Conservation (phyloP, 2,888 invertebrate species). For the Cephus rjabovi region DNA sequence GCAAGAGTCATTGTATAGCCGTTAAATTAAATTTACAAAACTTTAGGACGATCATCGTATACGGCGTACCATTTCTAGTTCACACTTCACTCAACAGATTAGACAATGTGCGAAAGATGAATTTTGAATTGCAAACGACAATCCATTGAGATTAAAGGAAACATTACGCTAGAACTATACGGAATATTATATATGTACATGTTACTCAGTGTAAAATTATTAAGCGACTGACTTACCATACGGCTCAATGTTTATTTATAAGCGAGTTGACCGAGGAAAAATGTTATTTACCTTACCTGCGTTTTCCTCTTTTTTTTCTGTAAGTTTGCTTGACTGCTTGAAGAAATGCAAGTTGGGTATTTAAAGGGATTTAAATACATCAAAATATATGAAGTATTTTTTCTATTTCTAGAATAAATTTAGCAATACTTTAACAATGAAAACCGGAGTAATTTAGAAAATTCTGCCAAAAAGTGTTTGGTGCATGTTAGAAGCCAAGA, state of each 20-base stretch:
- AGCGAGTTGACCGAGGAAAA: neutral
- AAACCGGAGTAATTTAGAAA: neutral
- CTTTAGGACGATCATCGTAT: neutral
- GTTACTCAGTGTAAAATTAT: neutral
- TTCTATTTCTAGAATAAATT: neutral
- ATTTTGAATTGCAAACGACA: neutral
- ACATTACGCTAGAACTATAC: neutral
- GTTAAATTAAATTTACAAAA: neutral
- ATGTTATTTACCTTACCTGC: neutral
- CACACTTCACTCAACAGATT: neutral
- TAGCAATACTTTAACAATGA: neutral
- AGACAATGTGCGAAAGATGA: neutral
- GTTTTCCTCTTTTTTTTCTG: neutral
- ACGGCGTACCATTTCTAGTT: neutral
- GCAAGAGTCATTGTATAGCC: neutral
- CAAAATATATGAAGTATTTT: neutral
- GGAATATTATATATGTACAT: neutral
- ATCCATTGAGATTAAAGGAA: neutral
- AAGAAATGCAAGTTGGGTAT: neutral
- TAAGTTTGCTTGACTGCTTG: neutral
- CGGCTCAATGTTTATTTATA: neutral
- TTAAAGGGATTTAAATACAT: neutral
- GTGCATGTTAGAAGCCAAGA: neutral
- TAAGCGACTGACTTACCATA: neutral
- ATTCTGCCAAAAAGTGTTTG: neutral